Percentiles rank a stretch among this genome's conserved stretches.
phyloP scores from a whole-genome alignment of 2,113 vertebrate species.

The Cololabis saira region DNA sequence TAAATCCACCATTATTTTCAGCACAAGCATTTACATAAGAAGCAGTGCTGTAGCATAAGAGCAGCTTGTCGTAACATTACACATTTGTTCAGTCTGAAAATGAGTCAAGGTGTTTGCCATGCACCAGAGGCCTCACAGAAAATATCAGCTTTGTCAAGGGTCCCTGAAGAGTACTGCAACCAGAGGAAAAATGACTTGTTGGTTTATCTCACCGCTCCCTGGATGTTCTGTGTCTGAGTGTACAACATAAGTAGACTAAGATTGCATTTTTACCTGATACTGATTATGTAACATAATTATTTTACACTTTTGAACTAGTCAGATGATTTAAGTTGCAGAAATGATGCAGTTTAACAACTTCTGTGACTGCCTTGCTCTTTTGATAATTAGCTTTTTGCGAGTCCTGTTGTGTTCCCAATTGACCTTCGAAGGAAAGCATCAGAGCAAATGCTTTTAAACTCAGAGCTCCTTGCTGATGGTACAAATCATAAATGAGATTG shows the following conservation, averaged over 20 bases:
- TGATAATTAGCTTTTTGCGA: background rate
- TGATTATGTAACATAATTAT: background rate
- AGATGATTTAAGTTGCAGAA: background rate
- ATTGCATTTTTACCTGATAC: background rate
- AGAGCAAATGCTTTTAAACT: background rate
- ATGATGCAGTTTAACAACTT: background rate
- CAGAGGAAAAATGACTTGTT: constrained; percentile 48
- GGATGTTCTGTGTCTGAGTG: constrained; percentile 11
- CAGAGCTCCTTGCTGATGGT: constrained; percentile 2
- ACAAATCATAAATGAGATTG: background rate
- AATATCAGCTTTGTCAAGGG: constrained; percentile 60
- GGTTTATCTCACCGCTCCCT: constrained; percentile 18
- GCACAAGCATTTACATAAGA: constrained; percentile 66
- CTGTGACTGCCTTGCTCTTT: constrained; percentile 10
- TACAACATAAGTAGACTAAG: background rate
- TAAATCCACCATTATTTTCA: constrained; percentile 60
- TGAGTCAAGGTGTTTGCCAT: constrained; percentile 43
- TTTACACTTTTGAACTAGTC: background rate
- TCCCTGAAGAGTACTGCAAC: constrained; percentile 47
- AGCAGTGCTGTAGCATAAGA: constrained; percentile 54
- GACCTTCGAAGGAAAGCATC: constrained; percentile 10
- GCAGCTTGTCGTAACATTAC: constrained; percentile 55
- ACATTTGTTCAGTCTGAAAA: constrained; percentile 63
- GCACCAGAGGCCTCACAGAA: constrained; percentile 36
- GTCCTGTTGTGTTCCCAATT: constrained; percentile 1